Evolutionary conservation across 2,797 vertebrate species (phyloP), one percentile per base, ranked within the genome.

Genomic region (Stomatorhinus walkeri): DNA sequence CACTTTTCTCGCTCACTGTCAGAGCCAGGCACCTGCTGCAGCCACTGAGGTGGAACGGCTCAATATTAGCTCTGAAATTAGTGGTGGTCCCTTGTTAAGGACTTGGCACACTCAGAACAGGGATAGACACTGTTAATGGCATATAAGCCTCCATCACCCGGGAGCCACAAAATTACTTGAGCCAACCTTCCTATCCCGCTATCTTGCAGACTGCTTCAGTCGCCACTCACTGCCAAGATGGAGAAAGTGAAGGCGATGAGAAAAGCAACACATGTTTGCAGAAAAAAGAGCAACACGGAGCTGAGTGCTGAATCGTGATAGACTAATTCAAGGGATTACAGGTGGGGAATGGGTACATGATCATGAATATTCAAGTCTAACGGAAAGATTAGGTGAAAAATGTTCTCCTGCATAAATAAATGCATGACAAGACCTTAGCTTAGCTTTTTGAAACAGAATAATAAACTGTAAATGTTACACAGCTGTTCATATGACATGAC

Each of bases 51-150:
- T 95, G 96, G 97, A 98, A 98, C 96, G 43, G 95, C 96, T 97
- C 96, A 94, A 96, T 97, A 98, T 98, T 98, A 98, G 96, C 96
- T 97, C 96, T 96, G 97, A 98, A 98, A 99, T 98, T 98, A 98
- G 97, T 96, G 97, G 96, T 95, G 95, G 96, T 97, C 96, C 95
- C 96, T 95, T 95, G 96, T 96, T 98, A 98, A 98, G 97, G 96
- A 96, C 95, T 96, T 97, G 97, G 96, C 96, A 96, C 91, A 91
- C 94, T 93, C 92, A 72, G 90, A 88, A 89, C 92, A 93, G 95
- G 95, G 93, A 94, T 88, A 93, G 95, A 94, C 91, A 93, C 93
- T 94, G 94, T 94, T 96, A 97, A 97, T 95, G 94, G 94, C 95
- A 94, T 93, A 94, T 94, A 96, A 97, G 94, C 94, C 94, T 92